Base-by-base conservation (phyloP, 2,113 vertebrate species). In the Indicator indicator region DNA sequence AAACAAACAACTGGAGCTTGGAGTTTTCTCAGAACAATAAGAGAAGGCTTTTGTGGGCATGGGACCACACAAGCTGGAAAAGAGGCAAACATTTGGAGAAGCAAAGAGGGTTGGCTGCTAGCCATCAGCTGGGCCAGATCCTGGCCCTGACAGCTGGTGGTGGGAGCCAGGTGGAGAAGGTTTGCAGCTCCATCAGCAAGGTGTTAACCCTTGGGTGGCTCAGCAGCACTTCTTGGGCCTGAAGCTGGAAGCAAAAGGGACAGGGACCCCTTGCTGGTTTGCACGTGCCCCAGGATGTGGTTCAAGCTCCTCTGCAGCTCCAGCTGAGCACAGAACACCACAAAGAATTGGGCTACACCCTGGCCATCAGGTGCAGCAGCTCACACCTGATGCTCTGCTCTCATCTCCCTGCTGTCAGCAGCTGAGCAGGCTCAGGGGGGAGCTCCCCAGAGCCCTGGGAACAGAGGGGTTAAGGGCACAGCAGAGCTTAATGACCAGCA, bases 281-380 rank as follows among this genome's bases (percentile, higher is more conserved):
- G 24, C 32, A 4, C 1, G 5, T 4, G 20, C 16, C 63, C 30
- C 1, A 1, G 38, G 23, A 32, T 0, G 1, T 1, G 32, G 32
- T 6, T 67, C 28, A 11, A 21, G 20, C 38, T 24, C 58, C 64
- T 42, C 71, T 27, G 50, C 44, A 80, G 89, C 79, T 32, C 3
- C 0, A 11, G 12, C 40, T 21, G 17, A 58, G 74, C 70, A 38
- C 12, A 33, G 58, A 77, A 6, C 16, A 2, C 9, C 42, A 44
- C 55, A 21, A 9, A 71, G 79, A 16, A 7, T 13, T 1, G 21
- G 16, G 4, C 10, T 28, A 1, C 20, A 7, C 9, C 9, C 0
- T 1, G 32, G 16, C n/a, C 46, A 20, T 7, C 42, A 10, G 20
- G 67, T 68, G 62, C 42, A 8, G 5, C 2, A 62, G 56, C 65